These are phyloP conservation scores for Phalacrocorax pelagicus DNA, from an alignment of 2,113 vertebrate species.

Conservation along the genomic window DNA sequence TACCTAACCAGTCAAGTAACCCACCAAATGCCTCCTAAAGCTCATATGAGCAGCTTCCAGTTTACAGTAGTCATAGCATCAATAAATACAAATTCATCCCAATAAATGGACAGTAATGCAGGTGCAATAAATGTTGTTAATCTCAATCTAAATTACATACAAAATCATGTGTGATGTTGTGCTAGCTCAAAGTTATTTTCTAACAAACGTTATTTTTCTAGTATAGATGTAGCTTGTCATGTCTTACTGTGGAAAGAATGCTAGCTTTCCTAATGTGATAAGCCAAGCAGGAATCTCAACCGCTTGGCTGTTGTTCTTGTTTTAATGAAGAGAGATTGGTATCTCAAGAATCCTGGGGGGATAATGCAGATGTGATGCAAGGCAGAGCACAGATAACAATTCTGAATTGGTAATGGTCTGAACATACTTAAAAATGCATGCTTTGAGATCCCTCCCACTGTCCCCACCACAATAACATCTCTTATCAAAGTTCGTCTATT, in stretches of 20 bases:
- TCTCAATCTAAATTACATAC: neutral
- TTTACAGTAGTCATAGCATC: neutral
- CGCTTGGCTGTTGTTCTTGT: neutral
- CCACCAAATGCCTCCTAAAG: neutral
- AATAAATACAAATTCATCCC: neutral
- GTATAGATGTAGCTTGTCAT: neutral
- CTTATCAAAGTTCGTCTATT: neutral
- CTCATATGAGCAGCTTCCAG: neutral
- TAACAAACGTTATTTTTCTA: neutral
- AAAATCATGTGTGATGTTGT: neutral
- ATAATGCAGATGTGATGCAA: conserved; percentile 36
- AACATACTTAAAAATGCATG: neutral
- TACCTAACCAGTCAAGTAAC: neutral
- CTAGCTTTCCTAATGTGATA: neutral
- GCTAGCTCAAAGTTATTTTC: neutral
- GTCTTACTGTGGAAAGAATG: neutral
- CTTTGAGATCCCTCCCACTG: conserved; percentile 49
- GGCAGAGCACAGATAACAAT: conserved; percentile 52
- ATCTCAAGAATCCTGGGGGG: conserved; percentile 53
- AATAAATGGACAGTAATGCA: neutral
- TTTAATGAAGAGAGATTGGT: conserved; percentile 12
- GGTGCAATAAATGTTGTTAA: neutral
- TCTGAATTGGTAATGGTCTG: conserved; percentile 3
- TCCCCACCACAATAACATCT: neutral
- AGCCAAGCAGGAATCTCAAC: neutral